Conservation (phyloP, 2,888 invertebrate genomes). For the Limnephilus rhombicus region DNA sequence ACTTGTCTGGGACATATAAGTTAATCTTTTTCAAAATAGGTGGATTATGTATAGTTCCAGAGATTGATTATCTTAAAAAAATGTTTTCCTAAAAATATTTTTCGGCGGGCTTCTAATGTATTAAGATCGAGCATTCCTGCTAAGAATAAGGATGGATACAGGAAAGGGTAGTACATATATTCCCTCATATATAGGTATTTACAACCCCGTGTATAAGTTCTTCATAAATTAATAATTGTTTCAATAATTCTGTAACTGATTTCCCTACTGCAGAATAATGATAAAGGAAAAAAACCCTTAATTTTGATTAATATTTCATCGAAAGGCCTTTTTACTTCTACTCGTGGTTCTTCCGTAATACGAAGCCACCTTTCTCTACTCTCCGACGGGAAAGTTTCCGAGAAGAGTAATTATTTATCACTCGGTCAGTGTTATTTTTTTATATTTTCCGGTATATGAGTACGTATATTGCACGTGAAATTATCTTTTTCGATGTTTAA, state of each 20-base stretch:
- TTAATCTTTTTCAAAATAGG: no score
- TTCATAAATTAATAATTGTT: neutral
- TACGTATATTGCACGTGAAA: neutral
- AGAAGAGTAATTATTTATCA: neutral
- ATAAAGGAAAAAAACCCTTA: neutral
- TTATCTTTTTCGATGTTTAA: neutral
- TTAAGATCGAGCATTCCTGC: no score
- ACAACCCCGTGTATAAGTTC: no score
- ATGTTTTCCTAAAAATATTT: no score
- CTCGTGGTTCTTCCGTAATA: slow-evolving; percentile 6
- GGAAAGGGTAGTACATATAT: no score
- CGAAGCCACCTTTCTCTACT: neutral
- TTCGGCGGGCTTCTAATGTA: no score
- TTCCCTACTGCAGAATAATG: neutral
- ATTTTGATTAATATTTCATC: no score
- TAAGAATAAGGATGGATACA: no score
- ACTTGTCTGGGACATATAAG: no score
- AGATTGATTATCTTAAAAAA: no score
- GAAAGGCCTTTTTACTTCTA: neutral
- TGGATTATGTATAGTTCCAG: no score
- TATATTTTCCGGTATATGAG: neutral
- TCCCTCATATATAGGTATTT: no score
- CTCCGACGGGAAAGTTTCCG: slow-evolving; percentile 7
- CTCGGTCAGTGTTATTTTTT: neutral
- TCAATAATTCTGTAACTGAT: neutral